phyloP scores from a whole-genome alignment of 1,140 invertebrate species.

The Mercenaria mercenaria region DNA sequence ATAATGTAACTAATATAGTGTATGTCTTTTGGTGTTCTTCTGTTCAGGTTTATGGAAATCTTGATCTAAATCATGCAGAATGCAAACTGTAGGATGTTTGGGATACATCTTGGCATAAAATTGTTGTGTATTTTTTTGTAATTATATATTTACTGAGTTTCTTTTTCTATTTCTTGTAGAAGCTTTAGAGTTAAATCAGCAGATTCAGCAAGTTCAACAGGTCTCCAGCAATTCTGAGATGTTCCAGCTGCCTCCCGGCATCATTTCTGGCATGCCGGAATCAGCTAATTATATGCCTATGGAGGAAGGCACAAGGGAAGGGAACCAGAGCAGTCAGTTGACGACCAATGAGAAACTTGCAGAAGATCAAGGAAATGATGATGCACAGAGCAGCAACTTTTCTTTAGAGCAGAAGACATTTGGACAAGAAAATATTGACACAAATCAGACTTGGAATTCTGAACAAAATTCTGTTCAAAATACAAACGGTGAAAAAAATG shows the following conservation, averaged over 20 bases:
- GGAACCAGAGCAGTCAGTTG: neutral
- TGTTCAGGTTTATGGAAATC: too few relatives aligned
- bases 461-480: neutral
- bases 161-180: too few relatives aligned
- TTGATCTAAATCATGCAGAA: too few relatives aligned
- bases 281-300: neutral
- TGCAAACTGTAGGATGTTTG: too few relatives aligned
- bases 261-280: conserved; percentile 41
- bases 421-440: conserved; percentile 26
- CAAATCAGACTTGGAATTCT: conserved; percentile 5
- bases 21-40: too few relatives aligned
- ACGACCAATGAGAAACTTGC: neutral
- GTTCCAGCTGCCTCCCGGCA: conserved; percentile 54
- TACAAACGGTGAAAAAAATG: neutral
- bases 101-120: too few relatives aligned
- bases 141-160: too few relatives aligned
- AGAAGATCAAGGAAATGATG: neutral
- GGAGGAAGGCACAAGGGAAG: neutral
- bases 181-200: conserved; percentile 59
- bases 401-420: conserved; percentile 20
- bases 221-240: neutral
- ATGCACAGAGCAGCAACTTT: neutral
- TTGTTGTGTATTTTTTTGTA: too few relatives aligned
- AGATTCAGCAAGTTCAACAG: conserved; percentile 39
- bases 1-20: too few relatives aligned